These are phyloP conservation scores for Balaeniceps rex DNA, from an alignment of 2,113 vertebrate species.

Conservation along the genomic window DNA sequence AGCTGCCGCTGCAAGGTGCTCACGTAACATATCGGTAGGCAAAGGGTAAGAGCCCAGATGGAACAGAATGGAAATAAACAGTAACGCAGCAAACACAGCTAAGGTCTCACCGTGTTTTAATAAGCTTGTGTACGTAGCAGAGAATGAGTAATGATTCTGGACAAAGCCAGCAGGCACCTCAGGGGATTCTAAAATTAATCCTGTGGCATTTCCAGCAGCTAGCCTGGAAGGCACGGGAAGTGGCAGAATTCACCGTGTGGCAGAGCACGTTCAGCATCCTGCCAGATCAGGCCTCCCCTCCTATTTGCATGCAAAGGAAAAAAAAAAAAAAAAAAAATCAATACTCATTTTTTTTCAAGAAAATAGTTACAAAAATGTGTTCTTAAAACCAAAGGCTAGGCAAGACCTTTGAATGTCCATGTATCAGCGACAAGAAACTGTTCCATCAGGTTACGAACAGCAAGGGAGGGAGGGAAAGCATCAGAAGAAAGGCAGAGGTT, in stretches of 20 bases:
- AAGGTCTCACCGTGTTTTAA: neutral
- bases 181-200: constrained; percentile 12
- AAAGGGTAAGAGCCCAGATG: neutral
- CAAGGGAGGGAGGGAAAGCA: neutral
- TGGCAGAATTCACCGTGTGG: neutral
- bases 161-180: constrained; percentile 22
- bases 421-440: neutral
- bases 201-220: constrained; percentile 16
- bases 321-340: neutral
- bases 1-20: neutral
- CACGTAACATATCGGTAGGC: neutral
- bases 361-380: neutral
- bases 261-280: neutral
- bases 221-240: neutral
- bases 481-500: neutral
- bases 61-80: neutral
- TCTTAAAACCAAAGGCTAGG: neutral
- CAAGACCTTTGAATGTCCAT: neutral
- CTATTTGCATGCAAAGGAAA: neutral
- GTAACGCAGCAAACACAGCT: neutral
- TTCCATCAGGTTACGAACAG: neutral
- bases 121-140: neutral
- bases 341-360: neutral
- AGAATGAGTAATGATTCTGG: neutral
- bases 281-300: neutral